Evolutionary conservation across 2,797 vertebrate genomes (phyloP).

Genomic region (Oceanodroma leucorhoa): DNA sequence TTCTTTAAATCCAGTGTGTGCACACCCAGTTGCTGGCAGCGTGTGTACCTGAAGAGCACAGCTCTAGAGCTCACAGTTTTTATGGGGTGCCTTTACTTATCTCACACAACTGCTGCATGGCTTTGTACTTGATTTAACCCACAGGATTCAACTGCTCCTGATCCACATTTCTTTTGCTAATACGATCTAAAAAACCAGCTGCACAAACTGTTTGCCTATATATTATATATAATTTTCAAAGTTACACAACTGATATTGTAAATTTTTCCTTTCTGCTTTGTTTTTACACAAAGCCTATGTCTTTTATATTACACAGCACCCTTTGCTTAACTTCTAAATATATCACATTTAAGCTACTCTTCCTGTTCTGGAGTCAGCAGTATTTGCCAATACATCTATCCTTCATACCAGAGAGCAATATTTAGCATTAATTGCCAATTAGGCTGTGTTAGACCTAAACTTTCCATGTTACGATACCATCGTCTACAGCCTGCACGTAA

Average conservation of each 20-base stretch:
- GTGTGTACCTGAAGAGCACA: neutral
- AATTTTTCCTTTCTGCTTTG: neutral
- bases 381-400: neutral
- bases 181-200: neutral
- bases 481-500: neutral
- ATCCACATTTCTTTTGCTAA: neutral
- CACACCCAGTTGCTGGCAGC: neutral
- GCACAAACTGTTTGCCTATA: neutral
- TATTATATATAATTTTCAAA: neutral
- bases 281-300: neutral
- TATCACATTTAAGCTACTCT: neutral
- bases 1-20: neutral
- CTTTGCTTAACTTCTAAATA: neutral
- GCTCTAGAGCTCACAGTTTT: neutral
- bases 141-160: neutral
- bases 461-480: neutral
- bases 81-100: neutral
- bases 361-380: neutral
- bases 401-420: neutral
- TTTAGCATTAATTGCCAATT: conserved; percentile 19
- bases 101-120: neutral
- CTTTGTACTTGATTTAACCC: neutral
- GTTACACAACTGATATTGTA: neutral
- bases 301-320: neutral
- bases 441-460: neutral